Conservation (phyloP, 2,797 vertebrate species). For the Rousettus madagascariensis region DNA sequence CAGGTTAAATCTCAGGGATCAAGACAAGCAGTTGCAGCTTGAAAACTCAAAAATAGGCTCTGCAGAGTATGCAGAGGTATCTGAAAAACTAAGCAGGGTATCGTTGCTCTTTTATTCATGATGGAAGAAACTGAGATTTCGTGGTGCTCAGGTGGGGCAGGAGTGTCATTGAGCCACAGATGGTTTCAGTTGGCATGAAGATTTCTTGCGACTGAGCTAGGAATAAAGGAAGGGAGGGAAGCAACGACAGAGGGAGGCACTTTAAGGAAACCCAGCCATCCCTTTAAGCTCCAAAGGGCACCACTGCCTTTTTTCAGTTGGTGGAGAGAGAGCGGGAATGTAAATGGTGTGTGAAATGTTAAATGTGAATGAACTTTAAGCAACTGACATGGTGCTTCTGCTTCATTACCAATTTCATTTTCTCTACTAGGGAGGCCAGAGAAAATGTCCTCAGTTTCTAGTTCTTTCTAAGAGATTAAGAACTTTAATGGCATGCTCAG, state of each 20-base stretch:
- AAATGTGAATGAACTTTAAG: conserved; percentile 51
- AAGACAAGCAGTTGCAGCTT: background rate
- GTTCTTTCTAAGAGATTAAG: background rate
- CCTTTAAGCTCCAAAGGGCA: background rate
- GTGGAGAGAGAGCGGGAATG: background rate
- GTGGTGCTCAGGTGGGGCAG: background rate
- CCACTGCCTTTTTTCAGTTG: background rate
- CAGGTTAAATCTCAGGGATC: background rate
- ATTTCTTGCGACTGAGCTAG: background rate
- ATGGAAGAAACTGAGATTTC: background rate
- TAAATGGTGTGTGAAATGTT: conserved; percentile 55
- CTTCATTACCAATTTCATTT: conserved; percentile 44
- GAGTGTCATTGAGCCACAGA: background rate
- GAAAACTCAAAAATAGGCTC: background rate
- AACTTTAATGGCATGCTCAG: background rate
- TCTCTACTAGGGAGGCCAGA: background rate
- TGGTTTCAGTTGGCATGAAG: background rate
- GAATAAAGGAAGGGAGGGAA: background rate
- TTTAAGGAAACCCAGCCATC: background rate
- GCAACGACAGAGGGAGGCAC: background rate
- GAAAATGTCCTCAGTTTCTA: background rate
- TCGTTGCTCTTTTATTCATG: accelerated
- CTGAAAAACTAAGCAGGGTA: background rate
- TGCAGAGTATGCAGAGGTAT: background rate
- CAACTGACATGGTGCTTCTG: conserved; percentile 12